A percentile compares a stretch with the other conserved stretches of the same genome.
These are phyloP conservation scores for Alloplasta piceator DNA, from an alignment of 2,888 invertebrate species.

Conservation along the genomic window DNA sequence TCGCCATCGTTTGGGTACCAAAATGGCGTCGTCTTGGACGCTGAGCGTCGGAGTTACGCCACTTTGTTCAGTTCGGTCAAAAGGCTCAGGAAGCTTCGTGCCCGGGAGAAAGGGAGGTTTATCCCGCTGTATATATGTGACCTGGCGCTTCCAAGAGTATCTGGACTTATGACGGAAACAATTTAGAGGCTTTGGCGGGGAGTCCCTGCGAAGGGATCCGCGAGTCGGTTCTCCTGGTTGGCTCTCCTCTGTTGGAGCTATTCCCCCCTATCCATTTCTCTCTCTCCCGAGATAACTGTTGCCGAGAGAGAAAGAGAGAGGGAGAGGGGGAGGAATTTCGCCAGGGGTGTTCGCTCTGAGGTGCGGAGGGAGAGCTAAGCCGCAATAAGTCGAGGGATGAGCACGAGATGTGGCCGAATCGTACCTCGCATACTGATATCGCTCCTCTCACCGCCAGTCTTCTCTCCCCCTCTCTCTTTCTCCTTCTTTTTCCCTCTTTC, in stretches of 20 bases:
- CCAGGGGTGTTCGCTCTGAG: conserved; percentile 57
- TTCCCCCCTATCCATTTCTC: conserved; percentile 19
- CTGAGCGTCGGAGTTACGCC: too few relatives aligned
- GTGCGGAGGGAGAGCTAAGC: conserved; percentile 77
- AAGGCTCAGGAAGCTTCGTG: conserved; percentile 66
- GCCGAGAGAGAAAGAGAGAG: conserved; percentile 49
- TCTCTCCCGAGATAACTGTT: conserved; percentile 31
- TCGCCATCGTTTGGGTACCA: too few relatives aligned
- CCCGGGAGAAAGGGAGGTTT: conserved; percentile 69
- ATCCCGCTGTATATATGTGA: conserved; percentile 79
- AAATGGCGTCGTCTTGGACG: too few relatives aligned
- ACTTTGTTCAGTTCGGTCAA: conserved; percentile 54
- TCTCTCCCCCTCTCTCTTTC: conserved; percentile 31
- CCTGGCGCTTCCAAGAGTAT: conserved; percentile 76
- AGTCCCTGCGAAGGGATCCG: conserved; percentile 40
- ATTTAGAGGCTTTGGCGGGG: conserved; percentile 81
- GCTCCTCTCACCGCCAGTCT: conserved; percentile 63
- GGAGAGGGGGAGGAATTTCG: conserved; percentile 60
- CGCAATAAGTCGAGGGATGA: conserved; percentile 84
- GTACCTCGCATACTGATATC: conserved; percentile 83
- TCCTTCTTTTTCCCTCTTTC: conserved; percentile 6
- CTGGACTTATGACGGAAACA: conserved; percentile 84
- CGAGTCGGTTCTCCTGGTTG: conserved; percentile 32
- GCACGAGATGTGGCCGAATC: conserved; percentile 83
- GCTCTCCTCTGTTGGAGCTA: conserved; percentile 30